These are phyloP conservation scores for Baccha elongata DNA, from an alignment of 2,888 invertebrate species.

Conservation along the genomic window DNA sequence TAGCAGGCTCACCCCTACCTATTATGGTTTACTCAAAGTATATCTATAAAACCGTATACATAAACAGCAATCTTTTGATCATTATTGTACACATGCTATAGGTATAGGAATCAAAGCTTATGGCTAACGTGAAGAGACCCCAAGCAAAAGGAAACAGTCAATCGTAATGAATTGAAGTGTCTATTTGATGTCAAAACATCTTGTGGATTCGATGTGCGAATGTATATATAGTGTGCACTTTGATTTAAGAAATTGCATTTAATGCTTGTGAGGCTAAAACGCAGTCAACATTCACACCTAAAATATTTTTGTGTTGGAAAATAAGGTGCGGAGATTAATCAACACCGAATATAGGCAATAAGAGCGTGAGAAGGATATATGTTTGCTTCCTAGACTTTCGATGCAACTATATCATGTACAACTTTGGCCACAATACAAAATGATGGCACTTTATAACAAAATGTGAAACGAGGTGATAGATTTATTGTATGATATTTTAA, in stretches of 20 bases:
- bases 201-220: neutral
- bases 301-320: constrained; percentile 37
- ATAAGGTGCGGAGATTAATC: constrained; percentile 45
- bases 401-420: too few relatives aligned
- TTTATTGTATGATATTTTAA: too few relatives aligned
- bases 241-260: constrained; percentile 20
- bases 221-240: neutral
- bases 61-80: constrained; percentile 28
- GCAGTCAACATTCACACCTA: constrained; percentile 23
- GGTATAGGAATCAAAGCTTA: neutral
- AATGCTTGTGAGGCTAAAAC: neutral
- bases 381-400: constrained; percentile 12
- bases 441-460: too few relatives aligned
- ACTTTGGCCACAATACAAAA: too few relatives aligned
- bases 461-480: too few relatives aligned
- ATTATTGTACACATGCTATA: neutral
- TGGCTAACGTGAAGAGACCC: neutral
- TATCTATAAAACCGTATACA: constrained; percentile 4
- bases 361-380: constrained; percentile 52
- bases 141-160: constrained; percentile 38
- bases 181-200: constrained; percentile 50
- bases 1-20: constrained; percentile 8
- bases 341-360: constrained; percentile 18
- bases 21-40: constrained; percentile 24
- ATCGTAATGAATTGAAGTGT: constrained; percentile 56